A percentile compares a stretch with the other conserved stretches of the same genome.
phyloP scores from a whole-genome alignment of 2,888 invertebrate genomes.

The Parascotia fuliginaria region DNA sequence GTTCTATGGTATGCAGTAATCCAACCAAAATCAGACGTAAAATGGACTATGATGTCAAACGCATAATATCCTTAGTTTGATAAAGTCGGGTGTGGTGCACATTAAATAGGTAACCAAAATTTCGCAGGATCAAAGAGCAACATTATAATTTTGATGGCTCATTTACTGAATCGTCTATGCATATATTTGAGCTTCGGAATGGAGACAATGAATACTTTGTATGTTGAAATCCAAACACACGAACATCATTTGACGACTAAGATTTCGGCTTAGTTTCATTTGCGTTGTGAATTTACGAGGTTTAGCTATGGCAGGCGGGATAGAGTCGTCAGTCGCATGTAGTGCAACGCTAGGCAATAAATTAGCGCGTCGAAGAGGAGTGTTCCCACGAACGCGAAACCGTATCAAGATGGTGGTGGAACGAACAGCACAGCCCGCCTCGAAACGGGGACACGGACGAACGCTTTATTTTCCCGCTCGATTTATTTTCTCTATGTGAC shows the following conservation, averaged over 20 bases:
- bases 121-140: too few species aligned
- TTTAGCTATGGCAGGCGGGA: constrained; percentile 59
- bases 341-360: constrained; percentile 75
- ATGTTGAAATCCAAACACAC: constrained; percentile 1
- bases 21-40: too few species aligned
- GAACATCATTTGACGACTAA: constrained; percentile 45
- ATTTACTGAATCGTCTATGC: too few species aligned
- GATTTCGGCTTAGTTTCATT: constrained; percentile 51
- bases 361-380: constrained; percentile 72
- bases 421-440: constrained; percentile 57
- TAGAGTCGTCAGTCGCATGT: constrained; percentile 83
- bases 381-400: constrained; percentile 79
- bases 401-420: constrained; percentile 78
- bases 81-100: too few species aligned
- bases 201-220: too few species aligned
- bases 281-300: constrained; percentile 65
- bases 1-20: too few species aligned
- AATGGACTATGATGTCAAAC: too few species aligned
- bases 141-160: too few species aligned
- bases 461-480: constrained; percentile 78
- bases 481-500: constrained; percentile 73
- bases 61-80: too few species aligned
- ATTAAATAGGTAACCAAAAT: too few species aligned
- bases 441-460: constrained; percentile 70
- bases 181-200: too few species aligned